Percentiles rank a stretch among this genome's conserved stretches.
Evolutionary conservation across 2,888 invertebrate species (phyloP).

Genomic region (Stenotaenia linearis): DNA sequence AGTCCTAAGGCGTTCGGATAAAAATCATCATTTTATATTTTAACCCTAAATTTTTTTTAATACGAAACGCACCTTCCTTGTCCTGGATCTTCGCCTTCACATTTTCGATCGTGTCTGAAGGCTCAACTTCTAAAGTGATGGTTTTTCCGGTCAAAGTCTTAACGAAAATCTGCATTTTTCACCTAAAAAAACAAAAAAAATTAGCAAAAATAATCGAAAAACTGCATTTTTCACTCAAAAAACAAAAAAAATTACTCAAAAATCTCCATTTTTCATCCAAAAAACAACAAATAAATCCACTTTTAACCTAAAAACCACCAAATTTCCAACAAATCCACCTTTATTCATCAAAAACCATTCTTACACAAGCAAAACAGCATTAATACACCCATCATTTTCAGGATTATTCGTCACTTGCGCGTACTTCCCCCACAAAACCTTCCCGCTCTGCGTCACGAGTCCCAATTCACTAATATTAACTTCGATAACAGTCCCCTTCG

Average conservation of each 20-base stretch:
- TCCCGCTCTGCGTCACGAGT: constrained; percentile 96
- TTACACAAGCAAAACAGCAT: constrained; percentile 93
- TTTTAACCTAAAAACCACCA: too few relatives aligned
- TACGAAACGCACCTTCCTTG: constrained; percentile 67
- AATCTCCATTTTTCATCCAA: too few relatives aligned
- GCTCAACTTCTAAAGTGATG: too few relatives aligned
- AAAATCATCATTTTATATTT: neutral
- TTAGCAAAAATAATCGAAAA: too few relatives aligned
- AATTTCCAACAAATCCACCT: too few relatives aligned
- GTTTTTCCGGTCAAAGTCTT: too few relatives aligned
- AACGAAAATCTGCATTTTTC: too few relatives aligned
- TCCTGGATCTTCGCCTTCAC: too few relatives aligned
- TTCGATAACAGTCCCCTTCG: constrained; percentile 96
- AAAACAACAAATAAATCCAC: too few relatives aligned
- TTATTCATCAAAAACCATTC: too few relatives aligned
- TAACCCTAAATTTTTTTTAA: neutral
- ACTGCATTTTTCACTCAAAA: constrained; percentile 65
- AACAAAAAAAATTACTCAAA: neutral
- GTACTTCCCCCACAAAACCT: constrained; percentile 99
- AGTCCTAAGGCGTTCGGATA: neutral
- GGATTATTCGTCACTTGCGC: constrained; percentile 99
- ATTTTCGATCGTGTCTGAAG: too few relatives aligned
- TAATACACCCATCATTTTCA: constrained; percentile 99
- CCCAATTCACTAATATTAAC: constrained; percentile 98
- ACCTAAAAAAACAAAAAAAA: too few relatives aligned